A percentile compares a stretch with the other conserved stretches of the same genome.
Evolutionary conservation across 2,797 vertebrate species (phyloP).

Genomic region (Sarcophilus harrisii): DNA sequence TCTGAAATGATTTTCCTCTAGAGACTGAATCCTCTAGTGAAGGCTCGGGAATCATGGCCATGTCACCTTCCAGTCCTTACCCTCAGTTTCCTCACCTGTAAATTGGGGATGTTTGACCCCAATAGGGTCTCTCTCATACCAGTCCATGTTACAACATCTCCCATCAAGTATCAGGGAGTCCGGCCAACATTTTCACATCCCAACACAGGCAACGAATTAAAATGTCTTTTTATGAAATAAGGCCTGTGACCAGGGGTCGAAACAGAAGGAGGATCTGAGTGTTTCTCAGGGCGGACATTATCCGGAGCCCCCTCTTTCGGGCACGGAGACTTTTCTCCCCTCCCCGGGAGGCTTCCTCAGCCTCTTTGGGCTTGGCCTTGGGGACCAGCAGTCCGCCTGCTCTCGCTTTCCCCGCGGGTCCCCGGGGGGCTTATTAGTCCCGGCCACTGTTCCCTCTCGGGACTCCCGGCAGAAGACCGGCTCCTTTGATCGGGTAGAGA

Average conservation of each 20-base stretch:
- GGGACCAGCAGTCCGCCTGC: background rate
- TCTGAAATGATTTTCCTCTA: background rate
- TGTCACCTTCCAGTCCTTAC: background rate
- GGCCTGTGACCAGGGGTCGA: background rate
- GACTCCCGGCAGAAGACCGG: rapidly evolving
- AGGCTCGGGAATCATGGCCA: background rate
- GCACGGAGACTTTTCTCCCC: background rate
- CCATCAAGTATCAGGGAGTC: background rate
- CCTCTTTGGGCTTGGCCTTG: background rate
- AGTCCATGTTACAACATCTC: background rate
- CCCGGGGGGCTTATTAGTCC: rapidly evolving
- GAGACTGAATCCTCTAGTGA: background rate
- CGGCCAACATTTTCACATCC: background rate
- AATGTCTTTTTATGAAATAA: background rate
- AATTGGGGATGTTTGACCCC: background rate
- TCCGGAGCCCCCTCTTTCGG: background rate
- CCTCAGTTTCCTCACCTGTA: background rate
- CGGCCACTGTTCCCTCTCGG: background rate
- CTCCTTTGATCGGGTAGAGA: conserved; percentile 55
- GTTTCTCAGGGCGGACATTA: background rate
- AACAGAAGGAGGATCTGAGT: background rate
- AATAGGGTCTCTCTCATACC: background rate
- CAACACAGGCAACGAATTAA: background rate
- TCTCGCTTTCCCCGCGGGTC: rapidly evolving
- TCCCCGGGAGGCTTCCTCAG: background rate